phyloP scores from a whole-genome alignment of 2,797 vertebrate species.

The Calcarius lapponicus region DNA sequence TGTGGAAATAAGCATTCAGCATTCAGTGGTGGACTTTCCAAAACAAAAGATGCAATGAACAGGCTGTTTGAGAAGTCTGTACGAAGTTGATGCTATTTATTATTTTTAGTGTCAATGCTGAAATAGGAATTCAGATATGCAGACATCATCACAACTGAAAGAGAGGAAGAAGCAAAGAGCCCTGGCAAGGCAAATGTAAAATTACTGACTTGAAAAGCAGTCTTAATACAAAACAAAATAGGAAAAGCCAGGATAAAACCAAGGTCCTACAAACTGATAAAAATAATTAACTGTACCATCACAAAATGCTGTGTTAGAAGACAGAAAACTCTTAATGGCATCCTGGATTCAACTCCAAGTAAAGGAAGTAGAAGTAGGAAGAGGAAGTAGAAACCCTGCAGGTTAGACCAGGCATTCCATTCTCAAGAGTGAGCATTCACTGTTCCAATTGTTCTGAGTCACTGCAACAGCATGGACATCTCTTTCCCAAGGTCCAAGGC shows the following conservation, averaged over 20 bases:
- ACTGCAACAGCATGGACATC: background rate
- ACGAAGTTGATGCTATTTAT: background rate
- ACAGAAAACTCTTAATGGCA: background rate
- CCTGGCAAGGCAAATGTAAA: background rate
- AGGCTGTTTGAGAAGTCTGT: background rate
- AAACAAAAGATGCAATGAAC: background rate
- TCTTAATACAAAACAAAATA: background rate
- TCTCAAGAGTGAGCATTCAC: background rate
- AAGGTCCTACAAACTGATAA: background rate
- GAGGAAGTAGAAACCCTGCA: background rate
- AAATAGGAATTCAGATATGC: background rate
- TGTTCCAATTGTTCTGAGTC: background rate
- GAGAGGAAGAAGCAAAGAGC: background rate
- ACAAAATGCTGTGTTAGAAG: background rate
- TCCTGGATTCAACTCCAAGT: background rate
- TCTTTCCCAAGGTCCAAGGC: background rate
- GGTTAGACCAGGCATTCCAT: background rate
- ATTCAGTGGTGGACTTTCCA: background rate
- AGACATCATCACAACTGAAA: background rate
- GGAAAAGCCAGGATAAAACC: background rate
- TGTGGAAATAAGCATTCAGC: background rate
- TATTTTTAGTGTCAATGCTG: background rate
- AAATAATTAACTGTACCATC: background rate
- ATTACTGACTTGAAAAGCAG: background rate
- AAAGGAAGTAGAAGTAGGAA: background rate